Conservation (phyloP, 2,888 invertebrate species). For the Falcaria lacertinaria region DNA sequence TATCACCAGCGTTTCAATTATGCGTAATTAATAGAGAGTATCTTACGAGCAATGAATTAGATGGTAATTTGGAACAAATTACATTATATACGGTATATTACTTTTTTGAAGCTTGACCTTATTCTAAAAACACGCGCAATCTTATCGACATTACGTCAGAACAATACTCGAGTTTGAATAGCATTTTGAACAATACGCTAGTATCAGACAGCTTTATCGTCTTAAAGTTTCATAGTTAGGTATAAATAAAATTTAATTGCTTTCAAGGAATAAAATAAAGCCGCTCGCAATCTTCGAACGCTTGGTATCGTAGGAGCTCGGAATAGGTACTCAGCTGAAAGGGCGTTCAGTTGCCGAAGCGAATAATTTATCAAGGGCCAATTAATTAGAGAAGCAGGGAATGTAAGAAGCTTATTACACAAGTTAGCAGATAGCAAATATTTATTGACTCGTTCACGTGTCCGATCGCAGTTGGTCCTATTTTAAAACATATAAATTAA, state of each 20-base stretch:
- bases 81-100: constrained; percentile 23
- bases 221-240: not conserved
- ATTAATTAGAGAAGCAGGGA: constrained; percentile 44
- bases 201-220: too few species aligned
- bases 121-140: too few species aligned
- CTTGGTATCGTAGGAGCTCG: too few species aligned
- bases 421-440: constrained; percentile 16
- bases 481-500: too few species aligned
- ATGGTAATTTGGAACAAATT: constrained; percentile 27
- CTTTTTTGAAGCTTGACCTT: too few species aligned
- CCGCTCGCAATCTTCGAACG: not conserved
- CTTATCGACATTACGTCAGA: too few species aligned
- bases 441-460: too few species aligned
- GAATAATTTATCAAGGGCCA: constrained; percentile 41
- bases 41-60: constrained; percentile 8
- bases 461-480: too few species aligned
- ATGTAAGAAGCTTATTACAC: constrained; percentile 40
- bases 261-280: not conserved
- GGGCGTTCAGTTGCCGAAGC: constrained; percentile 25
- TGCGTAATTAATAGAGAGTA: constrained; percentile 15
- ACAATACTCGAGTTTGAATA: not conserved
- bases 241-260: not conserved
- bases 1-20: not conserved
- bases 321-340: constrained; percentile 20
- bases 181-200: too few species aligned